phyloP scores from a whole-genome alignment of 2,113 vertebrate genomes.

The Lynx canadensis region DNA sequence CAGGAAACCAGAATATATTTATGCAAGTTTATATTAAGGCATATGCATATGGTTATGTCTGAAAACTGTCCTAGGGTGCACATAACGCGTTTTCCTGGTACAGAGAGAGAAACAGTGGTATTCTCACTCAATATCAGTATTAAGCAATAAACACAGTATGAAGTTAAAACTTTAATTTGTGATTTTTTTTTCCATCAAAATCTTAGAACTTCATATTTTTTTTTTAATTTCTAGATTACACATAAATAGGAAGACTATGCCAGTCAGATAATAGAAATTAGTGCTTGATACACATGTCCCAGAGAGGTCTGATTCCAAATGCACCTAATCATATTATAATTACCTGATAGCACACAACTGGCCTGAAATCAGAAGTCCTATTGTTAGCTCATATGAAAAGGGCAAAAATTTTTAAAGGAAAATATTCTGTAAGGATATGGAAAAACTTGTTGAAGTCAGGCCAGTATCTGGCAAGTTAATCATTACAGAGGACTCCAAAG shows the following conservation, averaged over 20 bases:
- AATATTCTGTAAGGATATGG: background rate
- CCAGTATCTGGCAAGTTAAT: background rate
- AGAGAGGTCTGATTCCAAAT: background rate
- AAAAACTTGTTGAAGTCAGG: background rate
- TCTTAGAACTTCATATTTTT: background rate
- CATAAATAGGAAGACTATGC: background rate
- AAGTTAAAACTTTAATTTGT: background rate
- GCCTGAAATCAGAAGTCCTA: background rate
- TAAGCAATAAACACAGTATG: background rate
- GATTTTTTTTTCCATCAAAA: conserved; percentile 35
- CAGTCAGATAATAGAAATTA: background rate
- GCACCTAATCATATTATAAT: background rate
- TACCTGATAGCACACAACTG: background rate
- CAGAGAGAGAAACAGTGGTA: background rate
- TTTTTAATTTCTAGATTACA: background rate
- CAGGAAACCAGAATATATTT: background rate
- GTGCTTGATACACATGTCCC: background rate
- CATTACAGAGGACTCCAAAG: background rate
- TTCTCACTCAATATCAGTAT: background rate
- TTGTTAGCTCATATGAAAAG: background rate
- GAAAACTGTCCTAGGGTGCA: background rate
- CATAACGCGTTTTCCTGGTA: background rate
- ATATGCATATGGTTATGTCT: background rate
- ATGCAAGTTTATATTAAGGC: background rate
- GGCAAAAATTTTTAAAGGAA: background rate